Conservation (phyloP, 2,888 invertebrate genomes). For the Meteorus colon region DNA sequence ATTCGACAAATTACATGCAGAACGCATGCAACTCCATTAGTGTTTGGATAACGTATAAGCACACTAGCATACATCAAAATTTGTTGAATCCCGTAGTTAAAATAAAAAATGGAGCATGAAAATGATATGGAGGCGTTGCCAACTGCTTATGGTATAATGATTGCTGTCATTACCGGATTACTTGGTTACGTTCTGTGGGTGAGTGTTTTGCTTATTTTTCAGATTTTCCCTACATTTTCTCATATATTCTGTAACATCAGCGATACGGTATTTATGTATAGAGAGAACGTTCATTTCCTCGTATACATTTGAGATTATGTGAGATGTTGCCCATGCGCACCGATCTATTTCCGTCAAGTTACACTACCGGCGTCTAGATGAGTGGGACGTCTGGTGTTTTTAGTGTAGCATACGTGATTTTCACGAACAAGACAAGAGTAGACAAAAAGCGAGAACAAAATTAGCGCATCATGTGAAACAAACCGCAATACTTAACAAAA, state of each 20-base stretch:
- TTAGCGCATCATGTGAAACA: conserved; percentile 1
- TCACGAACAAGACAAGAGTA: conserved; percentile 3
- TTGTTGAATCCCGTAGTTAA: not conserved
- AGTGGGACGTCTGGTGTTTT: conserved; percentile 30
- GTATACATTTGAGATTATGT: not conserved
- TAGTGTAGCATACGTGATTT: conserved; percentile 13
- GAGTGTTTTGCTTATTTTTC: conserved; percentile 53
- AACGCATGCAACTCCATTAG: not conserved
- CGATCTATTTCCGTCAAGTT: conserved; percentile 35
- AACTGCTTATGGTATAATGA: conserved; percentile 67
- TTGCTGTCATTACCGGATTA: conserved; percentile 68
- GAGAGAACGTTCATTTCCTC: not conserved
- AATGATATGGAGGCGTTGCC: conserved; percentile 65
- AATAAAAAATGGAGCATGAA: conserved; percentile 54
- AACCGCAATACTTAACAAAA: not conserved
- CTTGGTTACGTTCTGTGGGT: conserved; percentile 70
- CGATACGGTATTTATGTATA: not conserved
- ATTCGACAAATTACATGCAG: not conserved
- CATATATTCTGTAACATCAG: not conserved
- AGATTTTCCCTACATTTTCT: not conserved
- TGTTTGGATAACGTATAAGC: not conserved
- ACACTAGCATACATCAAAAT: no score
- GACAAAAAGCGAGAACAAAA: not conserved
- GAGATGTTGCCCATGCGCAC: conserved; percentile 16
- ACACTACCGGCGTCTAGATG: conserved; percentile 22